A percentile compares a stretch with the other conserved stretches of the same genome.
Evolutionary conservation across 2,113 vertebrate genomes (phyloP).

Genomic region (Motacilla alba): DNA sequence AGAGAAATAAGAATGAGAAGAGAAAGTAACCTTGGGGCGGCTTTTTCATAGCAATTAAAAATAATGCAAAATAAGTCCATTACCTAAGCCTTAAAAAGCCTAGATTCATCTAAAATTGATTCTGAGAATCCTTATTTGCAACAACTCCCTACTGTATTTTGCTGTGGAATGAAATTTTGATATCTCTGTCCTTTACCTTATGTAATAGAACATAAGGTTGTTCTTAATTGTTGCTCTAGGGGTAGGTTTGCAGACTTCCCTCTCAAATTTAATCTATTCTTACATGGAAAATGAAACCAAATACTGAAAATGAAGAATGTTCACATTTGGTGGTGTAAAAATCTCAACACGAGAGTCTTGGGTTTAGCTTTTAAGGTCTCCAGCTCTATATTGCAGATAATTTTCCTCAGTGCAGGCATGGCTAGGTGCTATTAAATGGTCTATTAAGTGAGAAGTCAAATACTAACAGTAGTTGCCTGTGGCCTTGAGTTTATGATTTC

Average conservation of each 20-base stretch:
- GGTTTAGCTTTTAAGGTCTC: background rate
- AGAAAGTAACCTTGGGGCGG: background rate
- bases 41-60: background rate
- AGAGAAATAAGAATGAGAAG: background rate
- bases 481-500: background rate
- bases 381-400: background rate
- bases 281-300: background rate
- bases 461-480: background rate
- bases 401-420: background rate
- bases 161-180: background rate
- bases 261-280: background rate
- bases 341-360: background rate
- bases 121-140: background rate
- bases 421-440: background rate
- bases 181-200: background rate
- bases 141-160: background rate
- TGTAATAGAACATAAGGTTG: background rate
- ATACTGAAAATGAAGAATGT: background rate
- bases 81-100: background rate
- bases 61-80: background rate
- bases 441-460: background rate
- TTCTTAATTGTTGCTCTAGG: constrained; percentile 10
- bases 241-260: background rate
- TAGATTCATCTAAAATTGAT: background rate
- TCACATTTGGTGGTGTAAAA: background rate